Base-by-base conservation (phyloP, 2,888 invertebrate species). In the Spisula subtruncata region DNA sequence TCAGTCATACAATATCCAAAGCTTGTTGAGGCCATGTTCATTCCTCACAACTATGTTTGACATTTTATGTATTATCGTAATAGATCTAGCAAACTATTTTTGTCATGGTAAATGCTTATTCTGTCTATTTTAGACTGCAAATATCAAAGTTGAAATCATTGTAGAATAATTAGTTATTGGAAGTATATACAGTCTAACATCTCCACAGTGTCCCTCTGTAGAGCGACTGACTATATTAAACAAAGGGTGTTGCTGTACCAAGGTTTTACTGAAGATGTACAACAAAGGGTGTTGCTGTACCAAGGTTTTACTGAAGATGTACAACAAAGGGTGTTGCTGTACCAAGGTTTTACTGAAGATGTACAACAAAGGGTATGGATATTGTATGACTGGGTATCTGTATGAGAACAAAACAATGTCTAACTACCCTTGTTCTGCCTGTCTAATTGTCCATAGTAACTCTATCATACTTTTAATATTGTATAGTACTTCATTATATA, bases 401-500 rank as follows among this genome's bases (percentile, higher is more conserved):
- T 12, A 0, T 66, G 10, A 10, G 25, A 41, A 5, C 4, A 41
- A 8, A 8, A 41, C 8, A 0, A 25, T 66, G 2, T 25, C 25
- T 66, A 6, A 66, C 60, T 66, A 25, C 60, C 60, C 25, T 66
- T 66, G 25, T 25, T 66, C 12, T 66, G 60, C 60, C 60, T 66
- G 60, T 1, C 10, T 10, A 2, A n/a, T 16, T n/a, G 60, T n/a
- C 60, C 60, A 12, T n/a, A 25, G 60, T 60, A n/a, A 20, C n/a
- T 60, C n/a, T 66, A 66, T 8, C 60, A 66, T 66, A 66, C n/a
- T 66, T 66, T 25, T 66, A 66, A 66, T 66, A 66, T 66, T 66
- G 60, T 25, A 25, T 66, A n/a, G n/a, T 66, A 66, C 60, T 66
- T n/a, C 51, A 51, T 12, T 51, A 6, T 51, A 51, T 51, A 16